These are phyloP conservation scores for Alfaro cultratus DNA, from an alignment of 2,797 vertebrate species.

Conservation along the genomic window DNA sequence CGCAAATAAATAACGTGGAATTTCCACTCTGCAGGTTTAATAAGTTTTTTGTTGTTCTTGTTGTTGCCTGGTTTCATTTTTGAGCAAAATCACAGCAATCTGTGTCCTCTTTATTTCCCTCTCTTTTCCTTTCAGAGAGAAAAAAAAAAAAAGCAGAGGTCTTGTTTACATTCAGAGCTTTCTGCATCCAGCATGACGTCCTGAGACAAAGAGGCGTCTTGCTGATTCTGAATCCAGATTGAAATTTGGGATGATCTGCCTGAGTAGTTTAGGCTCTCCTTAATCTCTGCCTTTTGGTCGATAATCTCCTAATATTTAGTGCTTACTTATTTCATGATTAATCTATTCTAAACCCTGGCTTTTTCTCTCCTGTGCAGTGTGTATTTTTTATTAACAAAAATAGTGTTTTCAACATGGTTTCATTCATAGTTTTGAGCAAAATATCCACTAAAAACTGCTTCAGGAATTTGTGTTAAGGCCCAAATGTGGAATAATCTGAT, in stretches of 20 bases:
- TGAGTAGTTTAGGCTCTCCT: slow-evolving; percentile 12
- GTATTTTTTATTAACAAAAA: not conserved
- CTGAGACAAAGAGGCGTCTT: slow-evolving; percentile 24
- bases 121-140: not conserved
- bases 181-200: slow-evolving; percentile 16
- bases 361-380: not conserved
- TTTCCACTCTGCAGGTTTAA: not conserved
- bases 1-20: not conserved
- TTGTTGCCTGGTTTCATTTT: not conserved
- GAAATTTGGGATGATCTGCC: slow-evolving; percentile 21
- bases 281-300: slow-evolving; percentile 15
- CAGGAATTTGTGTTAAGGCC: not conserved
- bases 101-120: not conserved
- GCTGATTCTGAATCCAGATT: slow-evolving; percentile 26
- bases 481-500: too few relatives aligned
- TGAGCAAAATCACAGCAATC: not conserved
- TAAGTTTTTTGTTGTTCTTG: not conserved
- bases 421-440: not conserved
- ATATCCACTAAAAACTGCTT: not conserved
- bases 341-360: not conserved
- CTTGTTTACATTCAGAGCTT: slow-evolving; percentile 6
- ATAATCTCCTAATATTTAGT: not conserved
- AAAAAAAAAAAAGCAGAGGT: not conserved
- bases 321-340: not conserved
- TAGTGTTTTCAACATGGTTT: not conserved